Base-by-base conservation (phyloP, 2,797 vertebrate species). In the Tiaroga cobitis region DNA sequence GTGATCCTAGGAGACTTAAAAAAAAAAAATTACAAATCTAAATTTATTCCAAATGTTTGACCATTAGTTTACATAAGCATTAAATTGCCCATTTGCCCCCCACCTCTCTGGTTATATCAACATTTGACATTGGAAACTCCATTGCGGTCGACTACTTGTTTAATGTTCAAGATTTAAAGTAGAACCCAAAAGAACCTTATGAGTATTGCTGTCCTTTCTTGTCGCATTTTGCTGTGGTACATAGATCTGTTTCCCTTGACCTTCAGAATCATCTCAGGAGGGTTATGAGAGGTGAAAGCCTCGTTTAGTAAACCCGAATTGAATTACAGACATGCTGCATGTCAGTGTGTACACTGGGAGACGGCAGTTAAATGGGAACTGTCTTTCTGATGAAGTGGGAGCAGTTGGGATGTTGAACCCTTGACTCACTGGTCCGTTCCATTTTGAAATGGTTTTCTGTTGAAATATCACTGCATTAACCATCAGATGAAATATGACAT, bases 331-430 rank as follows among this genome's bases (percentile, higher is more conserved):
- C 73, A 26, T 39, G 37, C 41, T 46, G 83, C 78, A 39, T 87
- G 87, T 79, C 79, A 78, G 65, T 78, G 80, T 82, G 72, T 63
- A 69, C 79, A 80, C 56, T 69, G 61, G 15, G 43, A 86, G 75
- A 70, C 18, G 69, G 65, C 74, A 63, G 32, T 82, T 87, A 91
- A 90, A 92, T 92, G 81, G 90, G 79, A 90, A 51, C 90, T 92
- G 91, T 92, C 91, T 88, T 70, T 90, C 86, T 85, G 86, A 92
- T 92, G 29, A 90, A 91, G 90, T 83, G 56, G 88, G 67, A 87
- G 56, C 88, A 34, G 89, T 85, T 69, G 21, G 87, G 70, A 87
- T 82, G 65, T 89, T 86, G 74, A 80, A 56, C 87, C 61, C 51
- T 74, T 86, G 87, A 87, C 89, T 84, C 70, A 87, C 80, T 75